These are phyloP conservation scores for Anomalospiza imberbis DNA, from an alignment of 2,797 vertebrate genomes.

Conservation along the genomic window DNA sequence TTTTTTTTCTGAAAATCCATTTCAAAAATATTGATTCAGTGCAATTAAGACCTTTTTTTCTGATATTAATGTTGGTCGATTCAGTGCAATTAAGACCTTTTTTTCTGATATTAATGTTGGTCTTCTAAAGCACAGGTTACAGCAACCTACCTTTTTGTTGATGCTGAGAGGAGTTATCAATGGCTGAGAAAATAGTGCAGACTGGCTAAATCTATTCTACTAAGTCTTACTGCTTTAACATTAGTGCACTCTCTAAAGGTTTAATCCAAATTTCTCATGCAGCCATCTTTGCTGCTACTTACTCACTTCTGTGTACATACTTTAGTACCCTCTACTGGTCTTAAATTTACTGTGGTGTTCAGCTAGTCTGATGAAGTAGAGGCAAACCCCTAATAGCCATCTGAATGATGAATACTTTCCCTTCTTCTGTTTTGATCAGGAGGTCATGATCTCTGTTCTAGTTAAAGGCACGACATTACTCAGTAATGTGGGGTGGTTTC, in stretches of 20 bases:
- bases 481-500: not conserved
- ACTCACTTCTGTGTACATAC: not conserved
- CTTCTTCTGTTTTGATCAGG: not conserved
- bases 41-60: not conserved
- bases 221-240: not conserved
- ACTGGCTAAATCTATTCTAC: not conserved
- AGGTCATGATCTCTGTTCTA: not conserved
- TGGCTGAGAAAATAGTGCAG: not conserved
- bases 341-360: not conserved
- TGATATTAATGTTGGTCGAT: not conserved
- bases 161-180: not conserved
- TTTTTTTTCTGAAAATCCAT: not conserved
- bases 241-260: not conserved
- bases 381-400: not conserved
- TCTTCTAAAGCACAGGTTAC: not conserved
- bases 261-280: not conserved
- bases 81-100: not conserved
- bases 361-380: not conserved
- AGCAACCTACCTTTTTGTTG: not conserved
- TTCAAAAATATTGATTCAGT: not conserved
- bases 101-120: not conserved
- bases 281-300: conserved; percentile 28
- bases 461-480: not conserved
- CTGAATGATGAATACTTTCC: not conserved
- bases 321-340: conserved; percentile 56